Base-by-base conservation (phyloP, 2,113 vertebrate species). In the Vidua chalybeata region DNA sequence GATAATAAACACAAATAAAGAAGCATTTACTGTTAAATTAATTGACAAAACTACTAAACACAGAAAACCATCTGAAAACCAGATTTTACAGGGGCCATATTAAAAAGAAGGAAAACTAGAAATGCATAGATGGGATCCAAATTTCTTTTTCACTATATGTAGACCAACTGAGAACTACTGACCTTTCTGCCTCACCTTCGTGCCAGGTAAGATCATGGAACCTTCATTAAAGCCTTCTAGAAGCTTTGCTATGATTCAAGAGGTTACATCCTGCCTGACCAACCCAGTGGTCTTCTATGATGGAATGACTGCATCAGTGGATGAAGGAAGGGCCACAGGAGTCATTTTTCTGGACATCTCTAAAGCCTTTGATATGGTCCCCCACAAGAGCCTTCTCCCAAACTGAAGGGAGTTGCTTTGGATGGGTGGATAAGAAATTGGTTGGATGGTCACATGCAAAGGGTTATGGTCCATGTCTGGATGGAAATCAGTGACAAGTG, bases 401-500 rank as follows among this genome's bases (percentile, higher is more conserved):
- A 56, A n/a, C 7, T 55, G 2, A 6, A 39, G 26, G 76, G 22
- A 48, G 12, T 23, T 31, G 4, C 4, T 37, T 83, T 69, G 37
- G 15, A 43, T 37, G 15, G 35, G 4, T 51, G 19, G 17, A 19
- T 75, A 9, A 52, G 46, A 30, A 46, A n/a, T 24, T 41, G 31
- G 0, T 8, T 68, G 27, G 21, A 19, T 63, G 24, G 15, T 63
- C 2, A 0, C 22, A 22, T 35, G 12, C 19, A 45, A 14, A 26
- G 3, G 1, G 10, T 48, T 48, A 13, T 37, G 23, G 16, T 76
- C 37, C 43, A 11, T 23, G 8, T 58, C 52, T 28, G 37, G 12
- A 41, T 26, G 30, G 30, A 83, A 46, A 75, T 43, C 11, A 12
- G 46, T 19, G 22, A 35, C 0, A 0, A 59, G 28, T 41, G 5